These are phyloP conservation scores for Podarcis raffonei DNA, from an alignment of 2,113 vertebrate genomes.

Conservation along the genomic window DNA sequence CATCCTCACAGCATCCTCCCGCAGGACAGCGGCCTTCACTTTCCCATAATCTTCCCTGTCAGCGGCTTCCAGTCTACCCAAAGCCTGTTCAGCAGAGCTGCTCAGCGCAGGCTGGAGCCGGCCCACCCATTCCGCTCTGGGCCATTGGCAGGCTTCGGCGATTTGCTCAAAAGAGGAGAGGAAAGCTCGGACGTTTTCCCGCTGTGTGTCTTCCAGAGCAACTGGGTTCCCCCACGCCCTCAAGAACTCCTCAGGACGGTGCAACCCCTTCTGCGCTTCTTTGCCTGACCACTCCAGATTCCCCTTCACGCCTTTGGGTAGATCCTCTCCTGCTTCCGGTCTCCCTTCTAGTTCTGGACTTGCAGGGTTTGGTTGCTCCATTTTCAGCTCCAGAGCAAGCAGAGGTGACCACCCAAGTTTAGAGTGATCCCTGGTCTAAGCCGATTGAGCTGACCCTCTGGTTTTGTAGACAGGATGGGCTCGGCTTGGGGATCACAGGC, in stretches of 20 bases:
- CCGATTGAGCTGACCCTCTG: neutral
- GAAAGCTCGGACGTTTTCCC: neutral
- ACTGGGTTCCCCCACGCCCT: neutral
- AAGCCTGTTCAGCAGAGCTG: neutral
- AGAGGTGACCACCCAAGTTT: neutral
- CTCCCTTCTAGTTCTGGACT: neutral
- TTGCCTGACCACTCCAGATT: neutral
- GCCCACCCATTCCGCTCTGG: neutral
- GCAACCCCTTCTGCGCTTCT: neutral
- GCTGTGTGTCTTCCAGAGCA: too few relatives aligned
- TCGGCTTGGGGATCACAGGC: neutral
- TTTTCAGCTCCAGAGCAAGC: neutral
- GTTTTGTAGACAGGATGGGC: neutral
- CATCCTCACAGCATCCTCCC: neutral
- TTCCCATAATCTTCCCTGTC: constrained; percentile 1
- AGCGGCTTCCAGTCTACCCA: neutral
- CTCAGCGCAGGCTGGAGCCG: neutral
- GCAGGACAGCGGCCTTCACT: neutral
- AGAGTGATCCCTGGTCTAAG: neutral
- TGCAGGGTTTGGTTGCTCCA: neutral
- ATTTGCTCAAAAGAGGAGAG: neutral
- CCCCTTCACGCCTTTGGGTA: neutral
- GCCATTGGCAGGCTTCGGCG: neutral
- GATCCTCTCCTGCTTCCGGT: neutral
- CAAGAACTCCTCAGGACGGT: neutral